Percentiles rank a stretch among this genome's conserved stretches.
phyloP scores from a whole-genome alignment of 2,888 invertebrate species.

The Palloptera scutellata region DNA sequence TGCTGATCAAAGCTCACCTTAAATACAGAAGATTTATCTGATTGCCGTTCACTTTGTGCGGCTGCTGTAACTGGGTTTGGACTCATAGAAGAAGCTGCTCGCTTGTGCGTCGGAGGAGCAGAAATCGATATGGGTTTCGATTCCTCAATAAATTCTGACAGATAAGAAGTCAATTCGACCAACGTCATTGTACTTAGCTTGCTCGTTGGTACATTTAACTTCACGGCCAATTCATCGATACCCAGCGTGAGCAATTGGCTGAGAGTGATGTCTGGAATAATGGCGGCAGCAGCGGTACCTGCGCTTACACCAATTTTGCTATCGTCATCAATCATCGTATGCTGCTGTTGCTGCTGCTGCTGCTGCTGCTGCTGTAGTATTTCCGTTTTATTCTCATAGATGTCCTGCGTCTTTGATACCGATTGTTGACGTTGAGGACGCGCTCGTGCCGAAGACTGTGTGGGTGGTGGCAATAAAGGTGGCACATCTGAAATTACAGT shows the following conservation, averaged over 20 bases:
- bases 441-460: constrained; percentile 48
- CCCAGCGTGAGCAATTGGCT: constrained; percentile 83
- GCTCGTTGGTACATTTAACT: constrained; percentile 78
- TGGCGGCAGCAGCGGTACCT: constrained; percentile 35
- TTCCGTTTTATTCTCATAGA: constrained; percentile 62
- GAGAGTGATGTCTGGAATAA: constrained; percentile 75
- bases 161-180: constrained; percentile 83
- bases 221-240: constrained; percentile 79
- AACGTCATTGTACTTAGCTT: constrained; percentile 86
- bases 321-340: constrained; percentile 30
- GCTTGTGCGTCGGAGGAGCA: constrained; percentile 53
- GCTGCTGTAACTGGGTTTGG: constrained; percentile 30
- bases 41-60: constrained; percentile 18
- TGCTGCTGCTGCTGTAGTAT: constrained; percentile 52
- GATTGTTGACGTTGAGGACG: constrained; percentile 55
- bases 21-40: constrained; percentile 51
- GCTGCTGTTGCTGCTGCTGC: constrained; percentile 30
- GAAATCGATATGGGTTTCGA: constrained; percentile 49
- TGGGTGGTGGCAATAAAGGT: constrained; percentile 67
- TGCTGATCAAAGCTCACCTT: constrained; percentile 63
- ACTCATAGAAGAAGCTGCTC: constrained; percentile 37
- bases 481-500: constrained; percentile 50
- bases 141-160: constrained; percentile 70
- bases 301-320: constrained; percentile 28
- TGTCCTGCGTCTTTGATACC: constrained; percentile 48